These are phyloP conservation scores for Standfussiana lucernea DNA, from an alignment of 2,888 invertebrate species.

Conservation along the genomic window DNA sequence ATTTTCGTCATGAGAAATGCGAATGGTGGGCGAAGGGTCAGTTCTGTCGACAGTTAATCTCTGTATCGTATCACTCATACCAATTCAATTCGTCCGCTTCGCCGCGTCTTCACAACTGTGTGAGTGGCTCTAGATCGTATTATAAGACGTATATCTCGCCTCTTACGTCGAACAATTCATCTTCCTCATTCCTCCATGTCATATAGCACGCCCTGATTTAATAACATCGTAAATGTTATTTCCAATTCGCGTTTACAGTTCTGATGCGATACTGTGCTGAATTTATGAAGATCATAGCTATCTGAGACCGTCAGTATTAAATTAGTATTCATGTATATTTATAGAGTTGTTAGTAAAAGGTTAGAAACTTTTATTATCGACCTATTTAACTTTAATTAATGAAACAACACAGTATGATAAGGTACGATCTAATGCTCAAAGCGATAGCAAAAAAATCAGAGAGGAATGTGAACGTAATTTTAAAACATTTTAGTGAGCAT, in stretches of 20 bases:
- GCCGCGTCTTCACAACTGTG: slow-evolving; percentile 7
- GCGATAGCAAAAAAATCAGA: background rate
- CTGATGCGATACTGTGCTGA: slow-evolving; percentile 16
- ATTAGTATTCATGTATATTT: background rate
- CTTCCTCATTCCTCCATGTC: slow-evolving; percentile 53
- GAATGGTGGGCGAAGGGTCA: slow-evolving; percentile 20
- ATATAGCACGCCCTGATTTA: slow-evolving; percentile 51
- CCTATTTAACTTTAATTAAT: background rate
- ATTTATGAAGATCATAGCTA: slow-evolving; percentile 26
- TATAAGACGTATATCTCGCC: slow-evolving; percentile 30
- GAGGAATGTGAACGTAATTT: background rate
- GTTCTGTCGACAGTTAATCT: slow-evolving; percentile 30
- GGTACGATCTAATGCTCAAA: slow-evolving; percentile 7
- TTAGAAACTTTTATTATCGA: background rate
- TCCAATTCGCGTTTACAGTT: slow-evolving; percentile 52
- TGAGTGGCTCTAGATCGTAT: slow-evolving; percentile 26
- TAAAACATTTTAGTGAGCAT: background rate
- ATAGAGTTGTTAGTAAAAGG: background rate
- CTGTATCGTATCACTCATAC: slow-evolving; percentile 40
- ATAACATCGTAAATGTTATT: slow-evolving; percentile 56
- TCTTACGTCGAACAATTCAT: slow-evolving; percentile 47
- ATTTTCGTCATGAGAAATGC: slow-evolving; percentile 2
- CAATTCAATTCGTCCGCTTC: slow-evolving; percentile 46
- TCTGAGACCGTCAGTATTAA: background rate
- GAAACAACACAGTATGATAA: background rate